Conservation (phyloP, 2,888 invertebrate species). For the Eugnorisma glareosa region DNA sequence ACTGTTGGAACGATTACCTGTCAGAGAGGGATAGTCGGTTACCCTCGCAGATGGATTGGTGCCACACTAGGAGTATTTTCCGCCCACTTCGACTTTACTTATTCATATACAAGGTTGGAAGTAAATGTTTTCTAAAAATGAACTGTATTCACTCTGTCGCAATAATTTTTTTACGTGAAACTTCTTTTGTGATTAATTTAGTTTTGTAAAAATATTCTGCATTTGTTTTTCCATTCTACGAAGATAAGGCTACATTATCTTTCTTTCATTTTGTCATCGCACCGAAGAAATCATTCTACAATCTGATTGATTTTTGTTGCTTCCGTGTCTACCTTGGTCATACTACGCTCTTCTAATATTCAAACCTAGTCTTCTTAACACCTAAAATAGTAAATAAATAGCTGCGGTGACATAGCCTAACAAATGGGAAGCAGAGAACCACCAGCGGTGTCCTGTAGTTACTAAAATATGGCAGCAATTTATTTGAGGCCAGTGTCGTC, state of each 20-base stretch:
- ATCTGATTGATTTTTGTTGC: neutral
- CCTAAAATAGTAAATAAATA: neutral
- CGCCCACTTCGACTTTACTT: conserved; percentile 35
- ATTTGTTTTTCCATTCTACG: neutral
- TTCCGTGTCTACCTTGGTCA: neutral
- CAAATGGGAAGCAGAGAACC: conserved; percentile 9
- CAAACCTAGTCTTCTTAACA: neutral
- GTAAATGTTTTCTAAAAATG: conserved; percentile 8
- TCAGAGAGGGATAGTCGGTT: conserved; percentile 57
- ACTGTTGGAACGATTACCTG: conserved; percentile 66
- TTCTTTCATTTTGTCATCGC: neutral
- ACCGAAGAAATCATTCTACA: neutral
- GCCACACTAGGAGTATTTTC: conserved; percentile 47
- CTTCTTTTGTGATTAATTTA: neutral
- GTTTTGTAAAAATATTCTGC: neutral
- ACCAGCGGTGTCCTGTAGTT: neutral
- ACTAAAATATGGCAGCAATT: conserved; percentile 39
- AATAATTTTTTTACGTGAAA: neutral
- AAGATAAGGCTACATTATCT: neutral
- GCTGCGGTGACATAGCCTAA: neutral
- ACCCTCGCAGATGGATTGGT: conserved; percentile 68
- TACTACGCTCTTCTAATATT: neutral
- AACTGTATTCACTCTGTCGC: neutral
- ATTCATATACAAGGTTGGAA: neutral
- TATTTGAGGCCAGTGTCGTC: conserved; percentile 25